Evolutionary conservation across 2,113 vertebrate species (phyloP).

Genomic region (Rhegmatorhina hoffmannsi): DNA sequence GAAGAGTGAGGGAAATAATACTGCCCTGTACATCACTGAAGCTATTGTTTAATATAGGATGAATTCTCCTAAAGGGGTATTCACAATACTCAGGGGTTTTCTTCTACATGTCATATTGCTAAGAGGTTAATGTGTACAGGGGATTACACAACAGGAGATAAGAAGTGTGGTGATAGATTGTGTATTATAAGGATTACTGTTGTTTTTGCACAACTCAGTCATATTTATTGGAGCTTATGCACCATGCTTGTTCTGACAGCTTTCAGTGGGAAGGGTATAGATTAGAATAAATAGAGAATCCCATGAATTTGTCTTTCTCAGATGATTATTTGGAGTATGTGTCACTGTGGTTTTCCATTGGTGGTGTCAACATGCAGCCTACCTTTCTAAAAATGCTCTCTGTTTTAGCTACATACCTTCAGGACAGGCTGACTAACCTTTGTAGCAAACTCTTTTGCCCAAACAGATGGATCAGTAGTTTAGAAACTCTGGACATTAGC

Average conservation of each 20-base stretch:
- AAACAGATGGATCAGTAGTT: background rate
- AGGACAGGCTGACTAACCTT: background rate
- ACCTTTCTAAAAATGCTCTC: background rate
- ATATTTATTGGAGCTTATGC: background rate
- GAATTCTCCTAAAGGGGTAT: background rate
- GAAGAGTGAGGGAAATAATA: background rate
- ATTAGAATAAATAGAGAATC: background rate
- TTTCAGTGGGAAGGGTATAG: background rate
- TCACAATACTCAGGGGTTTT: background rate
- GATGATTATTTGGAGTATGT: background rate
- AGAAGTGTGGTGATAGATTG: background rate
- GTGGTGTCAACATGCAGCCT: background rate
- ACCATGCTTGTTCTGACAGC: background rate
- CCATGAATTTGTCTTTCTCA: background rate
- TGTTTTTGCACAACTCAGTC: background rate
- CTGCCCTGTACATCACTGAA: background rate
- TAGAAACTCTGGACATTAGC: background rate
- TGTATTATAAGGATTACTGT: conserved; percentile 10
- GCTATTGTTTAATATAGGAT: background rate
- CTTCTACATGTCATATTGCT: background rate
- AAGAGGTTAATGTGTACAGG: background rate
- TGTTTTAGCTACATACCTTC: background rate
- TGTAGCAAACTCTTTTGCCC: background rate
- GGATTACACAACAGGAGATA: background rate
- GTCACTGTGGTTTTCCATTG: background rate